A percentile compares a stretch with the other conserved stretches of the same genome.
phyloP scores from a whole-genome alignment of 2,113 vertebrate species.

The Clarias gariepinus region DNA sequence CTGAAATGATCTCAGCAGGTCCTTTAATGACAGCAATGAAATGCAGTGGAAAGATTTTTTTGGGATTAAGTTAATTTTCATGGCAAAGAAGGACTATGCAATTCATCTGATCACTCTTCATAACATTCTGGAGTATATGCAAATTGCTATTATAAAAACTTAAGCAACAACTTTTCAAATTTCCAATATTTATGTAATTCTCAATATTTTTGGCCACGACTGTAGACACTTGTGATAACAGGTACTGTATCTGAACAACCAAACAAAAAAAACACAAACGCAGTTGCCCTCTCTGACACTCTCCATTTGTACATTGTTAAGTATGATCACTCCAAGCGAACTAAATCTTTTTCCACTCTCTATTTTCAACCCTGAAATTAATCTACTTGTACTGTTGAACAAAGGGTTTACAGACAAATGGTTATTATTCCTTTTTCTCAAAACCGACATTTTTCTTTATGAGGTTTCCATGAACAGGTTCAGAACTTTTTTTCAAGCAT shows the following conservation, averaged over 20 bases:
- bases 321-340: neutral
- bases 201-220: no score
- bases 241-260: neutral
- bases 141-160: no score
- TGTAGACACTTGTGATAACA: neutral
- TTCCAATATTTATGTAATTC: no score
- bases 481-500: neutral
- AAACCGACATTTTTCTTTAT: neutral
- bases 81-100: no score
- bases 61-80: no score
- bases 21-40: no score
- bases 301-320: neutral
- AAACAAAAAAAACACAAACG: neutral
- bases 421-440: neutral
- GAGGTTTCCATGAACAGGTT: neutral
- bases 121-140: no score
- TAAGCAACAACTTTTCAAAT: no score
- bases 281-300: neutral
- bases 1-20: no score
- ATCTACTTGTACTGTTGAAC: neutral
- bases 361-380: neutral
- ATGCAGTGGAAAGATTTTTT: no score
- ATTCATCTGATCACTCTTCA: no score
- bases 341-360: neutral
- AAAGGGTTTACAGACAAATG: neutral